Evolutionary conservation across 2,113 vertebrate species (phyloP).

Genomic region (Vidua chalybeata): DNA sequence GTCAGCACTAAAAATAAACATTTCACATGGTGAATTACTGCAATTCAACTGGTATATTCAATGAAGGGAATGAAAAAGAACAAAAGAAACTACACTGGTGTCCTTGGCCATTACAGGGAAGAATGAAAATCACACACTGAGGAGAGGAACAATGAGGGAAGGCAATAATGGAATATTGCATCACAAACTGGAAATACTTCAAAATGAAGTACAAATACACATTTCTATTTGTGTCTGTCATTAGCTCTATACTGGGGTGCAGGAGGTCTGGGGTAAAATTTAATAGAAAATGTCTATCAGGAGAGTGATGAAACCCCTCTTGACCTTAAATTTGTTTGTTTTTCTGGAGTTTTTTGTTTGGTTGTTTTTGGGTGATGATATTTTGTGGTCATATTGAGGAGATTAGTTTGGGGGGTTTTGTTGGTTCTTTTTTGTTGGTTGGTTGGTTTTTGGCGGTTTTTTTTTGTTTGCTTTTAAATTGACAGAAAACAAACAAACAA

Average conservation of each 20-base stretch:
- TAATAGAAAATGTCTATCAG: background rate
- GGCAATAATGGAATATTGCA: background rate
- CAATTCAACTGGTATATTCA: background rate
- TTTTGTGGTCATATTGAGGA: background rate
- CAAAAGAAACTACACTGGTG: background rate
- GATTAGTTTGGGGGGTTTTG: background rate
- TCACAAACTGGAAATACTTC: background rate
- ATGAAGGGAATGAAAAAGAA: slow-evolving; percentile 4
- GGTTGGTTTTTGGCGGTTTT: rapidly evolving
- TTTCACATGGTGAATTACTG: background rate
- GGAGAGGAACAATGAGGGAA: background rate
- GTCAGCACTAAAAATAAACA: slow-evolving; percentile 14
- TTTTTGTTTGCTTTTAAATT: background rate
- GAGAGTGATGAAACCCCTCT: background rate
- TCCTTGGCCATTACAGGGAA: background rate
- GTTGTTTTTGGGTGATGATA: too few relatives aligned
- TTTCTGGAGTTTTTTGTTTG: background rate
- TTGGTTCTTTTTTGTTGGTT: background rate
- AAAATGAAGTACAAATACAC: background rate
- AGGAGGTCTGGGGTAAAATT: background rate
- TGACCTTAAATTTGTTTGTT: background rate
- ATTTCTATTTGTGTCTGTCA: background rate
- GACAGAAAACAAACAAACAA: background rate
- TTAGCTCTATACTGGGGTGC: background rate
- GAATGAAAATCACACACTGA: background rate